phyloP scores from a whole-genome alignment of 2,888 invertebrate species.

The Oligia latruncula region DNA sequence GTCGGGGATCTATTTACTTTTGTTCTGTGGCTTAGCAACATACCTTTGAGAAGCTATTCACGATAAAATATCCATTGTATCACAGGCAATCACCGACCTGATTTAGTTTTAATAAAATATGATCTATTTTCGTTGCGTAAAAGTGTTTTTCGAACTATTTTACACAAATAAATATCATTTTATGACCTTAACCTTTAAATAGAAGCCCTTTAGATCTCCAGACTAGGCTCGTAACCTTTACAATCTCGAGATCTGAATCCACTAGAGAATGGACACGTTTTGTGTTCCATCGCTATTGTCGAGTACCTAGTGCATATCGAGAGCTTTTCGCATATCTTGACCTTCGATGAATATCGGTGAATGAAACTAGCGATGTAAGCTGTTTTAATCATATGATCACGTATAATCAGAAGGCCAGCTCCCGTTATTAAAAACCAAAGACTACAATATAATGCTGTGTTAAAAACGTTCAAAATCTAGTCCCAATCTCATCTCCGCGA shows the following conservation, averaged over 20 bases:
- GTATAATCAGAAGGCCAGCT: not conserved
- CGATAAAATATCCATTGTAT: no score
- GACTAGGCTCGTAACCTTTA: slow-evolving; percentile 29
- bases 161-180: not conserved
- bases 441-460: no score
- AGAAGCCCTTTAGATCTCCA: not conserved
- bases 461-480: not conserved
- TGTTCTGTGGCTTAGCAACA: not conserved
- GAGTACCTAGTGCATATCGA: slow-evolving; percentile 9
- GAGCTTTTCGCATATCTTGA: slow-evolving; percentile 25
- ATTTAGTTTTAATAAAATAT: not conserved
- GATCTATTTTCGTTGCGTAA: not conserved
- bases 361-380: slow-evolving; percentile 14
- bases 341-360: slow-evolving; percentile 43
- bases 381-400: slow-evolving; percentile 7
- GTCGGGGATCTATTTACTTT: not conserved
- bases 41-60: not conserved
- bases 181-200: slow-evolving; percentile 5
- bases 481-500: not conserved
- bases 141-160: not conserved
- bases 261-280: slow-evolving; percentile 23
- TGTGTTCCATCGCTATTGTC: slow-evolving; percentile 26
- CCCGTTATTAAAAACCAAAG: not conserved
- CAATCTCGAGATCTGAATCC: slow-evolving; percentile 32
- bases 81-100: not conserved